Evolutionary conservation across 2,113 vertebrate genomes (phyloP).

Genomic region (Eptesicus fuscus): DNA sequence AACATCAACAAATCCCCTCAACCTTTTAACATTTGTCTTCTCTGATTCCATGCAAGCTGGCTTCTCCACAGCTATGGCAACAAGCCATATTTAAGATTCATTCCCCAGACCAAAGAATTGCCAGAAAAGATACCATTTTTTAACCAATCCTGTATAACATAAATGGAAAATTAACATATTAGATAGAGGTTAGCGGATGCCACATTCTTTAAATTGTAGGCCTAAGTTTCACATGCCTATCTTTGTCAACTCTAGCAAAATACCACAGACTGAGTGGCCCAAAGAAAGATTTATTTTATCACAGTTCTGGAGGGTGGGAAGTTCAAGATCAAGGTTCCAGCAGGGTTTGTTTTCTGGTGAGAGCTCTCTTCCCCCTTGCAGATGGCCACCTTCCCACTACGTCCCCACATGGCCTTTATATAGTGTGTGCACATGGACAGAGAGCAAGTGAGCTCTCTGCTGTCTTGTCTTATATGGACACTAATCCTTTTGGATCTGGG

Average conservation of each 20-base stretch:
- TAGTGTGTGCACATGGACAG: not conserved
- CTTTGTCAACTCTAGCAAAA: not conserved
- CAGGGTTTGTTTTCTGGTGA: not conserved
- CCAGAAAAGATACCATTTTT: not conserved
- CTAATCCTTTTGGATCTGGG: not conserved
- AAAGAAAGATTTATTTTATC: not conserved
- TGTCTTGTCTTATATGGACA: not conserved
- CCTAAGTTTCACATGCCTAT: not conserved
- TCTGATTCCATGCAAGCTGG: not conserved
- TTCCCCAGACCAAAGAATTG: not conserved
- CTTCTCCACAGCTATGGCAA: not conserved
- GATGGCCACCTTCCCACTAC: not conserved
- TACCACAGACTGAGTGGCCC: not conserved
- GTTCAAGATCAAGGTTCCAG: not conserved
- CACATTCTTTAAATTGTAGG: not conserved
- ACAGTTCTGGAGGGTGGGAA: not conserved
- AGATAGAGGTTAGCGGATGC: not conserved
- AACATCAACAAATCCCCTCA: not conserved
- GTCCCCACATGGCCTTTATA: not conserved
- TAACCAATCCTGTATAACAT: not conserved
- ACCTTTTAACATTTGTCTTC: not conserved
- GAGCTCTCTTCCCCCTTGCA: not conserved
- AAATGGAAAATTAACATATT: not conserved
- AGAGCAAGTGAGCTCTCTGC: not conserved
- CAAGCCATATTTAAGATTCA: not conserved